Conservation (phyloP, 2,888 invertebrate genomes). For the Platycheirus rosarum region DNA sequence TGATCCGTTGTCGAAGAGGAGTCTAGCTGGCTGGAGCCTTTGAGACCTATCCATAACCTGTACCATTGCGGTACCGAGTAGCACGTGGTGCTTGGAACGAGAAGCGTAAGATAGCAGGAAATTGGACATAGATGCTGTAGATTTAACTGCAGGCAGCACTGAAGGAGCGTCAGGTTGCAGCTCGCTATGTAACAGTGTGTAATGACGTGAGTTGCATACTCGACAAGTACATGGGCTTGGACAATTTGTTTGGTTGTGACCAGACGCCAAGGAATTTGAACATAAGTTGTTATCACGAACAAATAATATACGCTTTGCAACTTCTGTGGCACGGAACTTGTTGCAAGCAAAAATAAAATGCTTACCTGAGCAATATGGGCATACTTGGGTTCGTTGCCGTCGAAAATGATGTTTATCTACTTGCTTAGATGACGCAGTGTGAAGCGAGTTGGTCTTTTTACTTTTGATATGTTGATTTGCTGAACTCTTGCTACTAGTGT, state of each 20-base stretch:
- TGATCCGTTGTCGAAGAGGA: slow-evolving; percentile 44
- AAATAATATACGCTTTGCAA: slow-evolving; percentile 3
- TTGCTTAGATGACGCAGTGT: slow-evolving; percentile 2
- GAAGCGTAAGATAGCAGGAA: too few relatives aligned
- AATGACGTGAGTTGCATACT: too few relatives aligned
- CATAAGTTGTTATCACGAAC: slow-evolving; percentile 27
- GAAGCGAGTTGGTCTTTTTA: not conserved
- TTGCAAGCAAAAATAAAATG: slow-evolving; percentile 24
- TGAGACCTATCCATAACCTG: slow-evolving; percentile 1
- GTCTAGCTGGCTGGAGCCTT: slow-evolving; percentile 17
- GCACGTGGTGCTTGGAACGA: slow-evolving; percentile 3
- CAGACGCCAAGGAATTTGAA: too few relatives aligned
- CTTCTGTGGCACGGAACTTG: slow-evolving; percentile 22
- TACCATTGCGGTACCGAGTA: slow-evolving; percentile 37
- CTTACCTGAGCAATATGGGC: slow-evolving; percentile 11
- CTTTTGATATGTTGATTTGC: not conserved
- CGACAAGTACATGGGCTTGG: too few relatives aligned
- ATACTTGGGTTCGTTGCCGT: not conserved
- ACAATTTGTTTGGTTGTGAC: not conserved
- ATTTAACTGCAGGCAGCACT: too few relatives aligned
- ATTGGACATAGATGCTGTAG: too few relatives aligned
- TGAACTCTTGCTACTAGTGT: not conserved
- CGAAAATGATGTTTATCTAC: not conserved
- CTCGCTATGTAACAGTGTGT: too few relatives aligned
- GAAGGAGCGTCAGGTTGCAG: too few relatives aligned